Percentiles rank a stretch among this genome's conserved stretches.
These are phyloP conservation scores for Melanotaenia pygmaea DNA, from an alignment of 2,797 vertebrate species.

Conservation along the genomic window DNA sequence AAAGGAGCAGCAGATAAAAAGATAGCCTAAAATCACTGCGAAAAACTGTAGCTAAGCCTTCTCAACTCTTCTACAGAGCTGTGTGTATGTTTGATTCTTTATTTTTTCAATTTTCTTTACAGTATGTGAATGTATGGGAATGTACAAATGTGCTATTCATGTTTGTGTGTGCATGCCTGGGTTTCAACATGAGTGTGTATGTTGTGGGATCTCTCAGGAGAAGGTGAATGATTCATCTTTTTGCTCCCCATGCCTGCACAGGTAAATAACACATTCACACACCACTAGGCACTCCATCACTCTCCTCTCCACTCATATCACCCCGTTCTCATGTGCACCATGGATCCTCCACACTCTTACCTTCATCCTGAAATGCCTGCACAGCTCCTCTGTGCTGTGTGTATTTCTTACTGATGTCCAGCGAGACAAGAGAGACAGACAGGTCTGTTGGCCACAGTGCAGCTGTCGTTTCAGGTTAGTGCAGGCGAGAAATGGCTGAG, in stretches of 20 bases:
- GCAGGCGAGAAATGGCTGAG: slow-evolving; percentile 65
- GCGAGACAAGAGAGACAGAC: slow-evolving; percentile 63
- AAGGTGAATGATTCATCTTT: slow-evolving; percentile 44
- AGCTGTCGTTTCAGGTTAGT: slow-evolving; percentile 82
- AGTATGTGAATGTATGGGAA: slow-evolving; percentile 2
- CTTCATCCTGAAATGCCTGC: slow-evolving; percentile 39
- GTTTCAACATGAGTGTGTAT: slow-evolving; percentile 21
- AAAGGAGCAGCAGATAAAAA: not conserved
- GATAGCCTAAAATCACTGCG: not conserved
- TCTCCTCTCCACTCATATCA: slow-evolving; percentile 21
- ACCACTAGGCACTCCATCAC: slow-evolving; percentile 50
- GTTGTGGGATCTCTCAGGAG: slow-evolving; percentile 32
- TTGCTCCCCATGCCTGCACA: slow-evolving; percentile 48
- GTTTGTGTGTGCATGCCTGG: slow-evolving; percentile 10
- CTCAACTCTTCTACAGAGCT: slow-evolving; percentile 1
- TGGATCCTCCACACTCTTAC: slow-evolving; percentile 37
- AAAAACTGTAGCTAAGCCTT: not conserved
- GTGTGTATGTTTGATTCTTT: not conserved
- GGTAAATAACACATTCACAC: slow-evolving; percentile 67
- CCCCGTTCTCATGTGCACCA: slow-evolving; percentile 29
- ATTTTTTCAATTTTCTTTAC: not conserved
- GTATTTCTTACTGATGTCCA: slow-evolving; percentile 48
- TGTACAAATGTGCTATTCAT: not conserved
- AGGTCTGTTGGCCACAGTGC: slow-evolving; percentile 62
- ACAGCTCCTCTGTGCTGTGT: slow-evolving; percentile 34